A percentile compares a stretch with the other conserved stretches of the same genome.
phyloP scores from a whole-genome alignment of 2,797 vertebrate genomes.

The Artibeus lituratus region DNA sequence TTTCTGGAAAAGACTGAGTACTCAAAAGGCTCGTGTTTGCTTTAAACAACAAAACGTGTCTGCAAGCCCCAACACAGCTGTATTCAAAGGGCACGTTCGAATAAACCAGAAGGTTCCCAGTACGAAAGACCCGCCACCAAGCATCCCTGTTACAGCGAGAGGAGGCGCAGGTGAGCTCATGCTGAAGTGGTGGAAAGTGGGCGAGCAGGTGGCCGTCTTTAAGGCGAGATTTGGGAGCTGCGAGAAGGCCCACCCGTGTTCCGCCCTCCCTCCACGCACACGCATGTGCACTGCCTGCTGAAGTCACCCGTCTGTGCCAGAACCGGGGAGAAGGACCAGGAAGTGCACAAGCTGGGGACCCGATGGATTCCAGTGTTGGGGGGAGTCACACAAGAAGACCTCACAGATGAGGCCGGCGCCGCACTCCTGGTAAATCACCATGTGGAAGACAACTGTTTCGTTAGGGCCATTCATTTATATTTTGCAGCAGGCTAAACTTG shows the following conservation, averaged over 20 bases:
- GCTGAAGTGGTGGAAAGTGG: rapidly evolving
- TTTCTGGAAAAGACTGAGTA: not conserved
- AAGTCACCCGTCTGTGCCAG: not conserved
- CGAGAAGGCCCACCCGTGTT: not conserved
- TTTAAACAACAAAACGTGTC: not conserved
- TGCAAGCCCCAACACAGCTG: not conserved
- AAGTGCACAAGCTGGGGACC: not conserved
- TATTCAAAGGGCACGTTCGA: not conserved
- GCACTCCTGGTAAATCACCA: rapidly evolving
- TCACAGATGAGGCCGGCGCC: rapidly evolving
- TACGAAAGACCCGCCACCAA: not conserved
- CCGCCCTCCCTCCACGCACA: too few relatives aligned
- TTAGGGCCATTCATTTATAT: not conserved
- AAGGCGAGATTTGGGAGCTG: rapidly evolving
- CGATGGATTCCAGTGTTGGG: rapidly evolving
- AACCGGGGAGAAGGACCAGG: not conserved
- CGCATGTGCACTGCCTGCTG: not conserved
- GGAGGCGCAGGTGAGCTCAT: not conserved
- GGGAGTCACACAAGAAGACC: rapidly evolving
- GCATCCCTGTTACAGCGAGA: not conserved
- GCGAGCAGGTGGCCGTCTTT: not conserved
- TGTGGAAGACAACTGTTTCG: rapidly evolving
- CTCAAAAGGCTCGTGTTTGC: not conserved
- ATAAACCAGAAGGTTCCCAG: not conserved
- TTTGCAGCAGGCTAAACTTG: not conserved